These are phyloP conservation scores for Aromia moschata DNA, from an alignment of 2,888 invertebrate genomes.

Conservation along the genomic window DNA sequence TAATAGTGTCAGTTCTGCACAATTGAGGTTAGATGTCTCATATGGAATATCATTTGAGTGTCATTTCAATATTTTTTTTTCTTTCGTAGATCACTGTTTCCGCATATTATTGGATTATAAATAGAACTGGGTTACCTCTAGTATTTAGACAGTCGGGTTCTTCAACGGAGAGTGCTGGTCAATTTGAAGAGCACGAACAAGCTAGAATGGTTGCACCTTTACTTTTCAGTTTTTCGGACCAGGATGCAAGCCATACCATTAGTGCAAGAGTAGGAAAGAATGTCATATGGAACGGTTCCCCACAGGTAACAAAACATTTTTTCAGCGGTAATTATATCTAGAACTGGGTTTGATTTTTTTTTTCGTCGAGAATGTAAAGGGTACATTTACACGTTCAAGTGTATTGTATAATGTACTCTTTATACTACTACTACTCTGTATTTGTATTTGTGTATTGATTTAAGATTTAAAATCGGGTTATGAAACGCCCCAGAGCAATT, in stretches of 20 bases:
- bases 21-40: slow-evolving; percentile 50
- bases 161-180: slow-evolving; percentile 81
- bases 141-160: slow-evolving; percentile 92
- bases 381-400: no score
- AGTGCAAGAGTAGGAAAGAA: slow-evolving; percentile 80
- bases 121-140: slow-evolving; percentile 94
- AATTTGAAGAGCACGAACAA: slow-evolving; percentile 93
- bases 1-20: background rate
- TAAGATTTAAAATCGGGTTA: no score
- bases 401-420: no score
- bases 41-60: no score
- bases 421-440: no score
- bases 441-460: no score
- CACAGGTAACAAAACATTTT: no score
- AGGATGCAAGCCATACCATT: slow-evolving; percentile 82
- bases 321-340: no score
- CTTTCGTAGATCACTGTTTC: slow-evolving; percentile 73
- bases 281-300: slow-evolving; percentile 64
- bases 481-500: no score
- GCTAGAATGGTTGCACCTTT: slow-evolving; percentile 93
- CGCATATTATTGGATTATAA: slow-evolving; percentile 94
- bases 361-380: no score
- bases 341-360: no score
- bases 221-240: slow-evolving; percentile 92
- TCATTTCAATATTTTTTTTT: slow-evolving; percentile 34